Conservation (phyloP, 2,113 vertebrate genomes). For the Otolemur garnettii region DNA sequence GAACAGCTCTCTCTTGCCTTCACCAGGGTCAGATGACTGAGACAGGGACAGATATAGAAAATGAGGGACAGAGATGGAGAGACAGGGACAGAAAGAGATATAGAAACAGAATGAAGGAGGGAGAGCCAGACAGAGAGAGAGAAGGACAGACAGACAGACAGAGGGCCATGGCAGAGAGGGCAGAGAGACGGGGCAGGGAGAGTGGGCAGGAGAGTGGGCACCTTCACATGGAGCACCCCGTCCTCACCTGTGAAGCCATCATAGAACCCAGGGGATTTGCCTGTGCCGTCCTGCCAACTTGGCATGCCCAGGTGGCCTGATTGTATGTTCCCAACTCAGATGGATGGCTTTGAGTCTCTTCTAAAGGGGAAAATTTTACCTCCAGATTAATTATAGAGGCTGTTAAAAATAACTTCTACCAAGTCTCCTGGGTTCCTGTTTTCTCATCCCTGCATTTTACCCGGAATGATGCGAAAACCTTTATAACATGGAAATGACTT, state of each 20-base stretch:
- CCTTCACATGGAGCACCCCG: no score
- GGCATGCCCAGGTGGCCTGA: rapidly evolving
- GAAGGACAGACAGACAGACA: no score
- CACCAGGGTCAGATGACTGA: not conserved
- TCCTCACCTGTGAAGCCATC: no score
- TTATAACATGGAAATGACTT: not conserved
- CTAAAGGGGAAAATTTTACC: not conserved
- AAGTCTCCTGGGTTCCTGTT: no score
- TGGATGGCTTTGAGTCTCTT: not conserved
- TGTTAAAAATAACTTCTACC: not conserved
- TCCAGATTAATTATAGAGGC: not conserved
- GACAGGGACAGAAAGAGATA: not conserved
- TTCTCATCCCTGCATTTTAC: not conserved
- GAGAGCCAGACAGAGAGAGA: no score
- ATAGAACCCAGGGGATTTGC: no score
- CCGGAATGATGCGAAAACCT: not conserved
- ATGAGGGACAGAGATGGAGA: no score
- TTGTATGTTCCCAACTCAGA: not conserved
- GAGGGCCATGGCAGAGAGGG: no score
- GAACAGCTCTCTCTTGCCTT: not conserved
- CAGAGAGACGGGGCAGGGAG: no score
- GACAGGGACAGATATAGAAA: not conserved
- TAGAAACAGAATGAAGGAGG: not conserved
- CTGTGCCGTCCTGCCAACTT: not conserved
- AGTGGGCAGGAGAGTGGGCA: not conserved